These are phyloP conservation scores for Leptinotarsa rubiginosa DNA, from an alignment of 2,888 invertebrate genomes.

Conservation along the genomic window DNA sequence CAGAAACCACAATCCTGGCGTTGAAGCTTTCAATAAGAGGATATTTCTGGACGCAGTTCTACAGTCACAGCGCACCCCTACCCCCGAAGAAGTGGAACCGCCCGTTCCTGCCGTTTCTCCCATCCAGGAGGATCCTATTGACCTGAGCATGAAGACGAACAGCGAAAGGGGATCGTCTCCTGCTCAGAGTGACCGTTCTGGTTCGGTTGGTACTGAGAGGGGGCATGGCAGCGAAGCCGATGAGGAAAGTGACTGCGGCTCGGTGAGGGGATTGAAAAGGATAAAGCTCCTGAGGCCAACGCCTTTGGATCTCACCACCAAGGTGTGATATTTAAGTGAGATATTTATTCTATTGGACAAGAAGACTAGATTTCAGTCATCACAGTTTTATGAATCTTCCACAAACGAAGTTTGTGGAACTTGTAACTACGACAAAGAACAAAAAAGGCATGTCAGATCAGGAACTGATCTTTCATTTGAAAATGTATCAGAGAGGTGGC, in stretches of 20 bases:
- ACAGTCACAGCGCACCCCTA: conserved; percentile 75
- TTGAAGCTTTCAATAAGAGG: conserved; percentile 76
- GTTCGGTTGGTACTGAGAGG: conserved; percentile 56
- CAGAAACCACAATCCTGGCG: conserved; percentile 72
- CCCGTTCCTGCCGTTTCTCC: conserved; percentile 59
- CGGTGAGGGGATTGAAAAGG: conserved; percentile 64
- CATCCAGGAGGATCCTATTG: conserved; percentile 82
- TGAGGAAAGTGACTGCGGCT: conserved; percentile 68
- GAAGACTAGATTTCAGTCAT: conserved; percentile 21
- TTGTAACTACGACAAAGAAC: no score
- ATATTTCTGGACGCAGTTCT: conserved; percentile 82
- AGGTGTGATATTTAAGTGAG: conserved; percentile 71
- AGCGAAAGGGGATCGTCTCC: conserved; percentile 68
- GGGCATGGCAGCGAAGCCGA: conserved; percentile 68
- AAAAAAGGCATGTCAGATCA: no score
- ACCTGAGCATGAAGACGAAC: conserved; percentile 80
- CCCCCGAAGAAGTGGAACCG: conserved; percentile 54
- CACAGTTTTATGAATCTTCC: no score
- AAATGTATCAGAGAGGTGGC: no score
- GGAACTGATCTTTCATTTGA: no score
- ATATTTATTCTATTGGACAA: conserved; percentile 56
- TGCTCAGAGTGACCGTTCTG: conserved; percentile 59
- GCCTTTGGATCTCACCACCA: conserved; percentile 77
- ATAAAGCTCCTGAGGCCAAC: conserved; percentile 66
- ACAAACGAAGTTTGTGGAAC: no score